Conservation (phyloP, 92 coral and sea anemone species). For the Actinernus sp. region DNA sequence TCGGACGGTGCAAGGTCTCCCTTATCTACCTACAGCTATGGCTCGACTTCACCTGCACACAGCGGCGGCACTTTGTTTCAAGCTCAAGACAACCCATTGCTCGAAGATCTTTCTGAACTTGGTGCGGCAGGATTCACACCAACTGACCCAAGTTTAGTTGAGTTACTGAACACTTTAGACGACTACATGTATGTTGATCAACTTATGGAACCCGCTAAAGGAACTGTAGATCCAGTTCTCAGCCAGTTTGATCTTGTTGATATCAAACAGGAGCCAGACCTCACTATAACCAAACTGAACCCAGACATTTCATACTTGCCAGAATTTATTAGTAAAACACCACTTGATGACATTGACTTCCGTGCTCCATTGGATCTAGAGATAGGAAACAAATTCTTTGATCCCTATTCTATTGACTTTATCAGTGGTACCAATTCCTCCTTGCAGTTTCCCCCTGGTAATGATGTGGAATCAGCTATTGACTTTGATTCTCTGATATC, state of each 20-base stretch:
- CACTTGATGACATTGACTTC: constrained; percentile 17
- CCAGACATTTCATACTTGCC: background rate
- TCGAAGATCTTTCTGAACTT: constrained; percentile 46
- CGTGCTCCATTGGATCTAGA: constrained; percentile 20
- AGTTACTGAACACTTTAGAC: constrained; percentile 39
- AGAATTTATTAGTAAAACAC: constrained; percentile 6
- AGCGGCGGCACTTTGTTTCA: background rate
- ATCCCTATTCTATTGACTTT: constrained; percentile 80
- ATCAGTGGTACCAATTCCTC: constrained; percentile 40
- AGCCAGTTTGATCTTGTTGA: constrained; percentile 2
- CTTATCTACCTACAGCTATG: constrained; percentile 55
- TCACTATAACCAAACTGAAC: constrained; percentile 5
- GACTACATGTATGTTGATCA: constrained; percentile 64
- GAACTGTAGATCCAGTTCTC: constrained; percentile 11
- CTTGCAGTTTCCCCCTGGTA: constrained; percentile 25
- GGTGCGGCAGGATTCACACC: constrained; percentile 82
- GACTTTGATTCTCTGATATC: constrained; percentile 65
- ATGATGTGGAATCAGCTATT: constrained; percentile 32
- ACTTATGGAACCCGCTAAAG: constrained; percentile 38
- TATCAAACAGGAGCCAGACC: constrained; percentile 21
- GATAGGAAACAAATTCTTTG: constrained; percentile 52
- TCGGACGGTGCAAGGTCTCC: constrained; percentile 80
- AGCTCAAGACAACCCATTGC: constrained; percentile 2
- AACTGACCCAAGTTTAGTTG: constrained; percentile 31
- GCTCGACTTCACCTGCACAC: constrained; percentile 51